These are phyloP conservation scores for Venustoraphidia nigricollis DNA, from an alignment of 2,888 invertebrate species.

Conservation along the genomic window DNA sequence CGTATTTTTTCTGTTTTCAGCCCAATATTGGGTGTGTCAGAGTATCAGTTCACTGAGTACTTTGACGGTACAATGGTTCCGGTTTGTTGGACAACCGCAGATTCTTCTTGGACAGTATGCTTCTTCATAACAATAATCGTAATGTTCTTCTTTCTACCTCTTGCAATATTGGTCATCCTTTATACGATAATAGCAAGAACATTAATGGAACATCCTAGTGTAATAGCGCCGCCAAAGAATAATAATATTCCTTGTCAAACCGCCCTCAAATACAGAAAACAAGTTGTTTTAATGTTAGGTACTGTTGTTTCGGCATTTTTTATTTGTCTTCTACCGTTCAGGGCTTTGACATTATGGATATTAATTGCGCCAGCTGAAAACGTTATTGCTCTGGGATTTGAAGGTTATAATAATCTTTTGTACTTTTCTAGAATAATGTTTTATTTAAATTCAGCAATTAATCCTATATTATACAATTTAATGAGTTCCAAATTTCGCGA, in stretches of 20 bases:
- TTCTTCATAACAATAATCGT: slow-evolving; percentile 70
- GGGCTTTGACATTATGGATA: slow-evolving; percentile 76
- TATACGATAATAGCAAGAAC: slow-evolving; percentile 78
- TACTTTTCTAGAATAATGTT: slow-evolving; percentile 79
- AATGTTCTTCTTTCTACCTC: slow-evolving; percentile 72
- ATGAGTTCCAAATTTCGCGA: slow-evolving; percentile 85
- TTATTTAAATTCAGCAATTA: slow-evolving; percentile 80
- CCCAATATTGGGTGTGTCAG: slow-evolving; percentile 71
- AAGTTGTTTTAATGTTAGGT: slow-evolving; percentile 77
- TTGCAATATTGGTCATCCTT: slow-evolving; percentile 61
- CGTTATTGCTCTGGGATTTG: slow-evolving; percentile 49
- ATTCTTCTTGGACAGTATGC: slow-evolving; percentile 59
- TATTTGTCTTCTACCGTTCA: slow-evolving; percentile 75
- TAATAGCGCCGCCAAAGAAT: slow-evolving; percentile 42
- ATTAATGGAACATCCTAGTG: slow-evolving; percentile 63
- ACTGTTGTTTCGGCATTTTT: slow-evolving; percentile 85
- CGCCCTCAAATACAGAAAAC: slow-evolving; percentile 57
- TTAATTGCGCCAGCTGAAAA: slow-evolving; percentile 57
- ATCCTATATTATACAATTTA: slow-evolving; percentile 81
- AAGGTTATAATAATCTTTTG: slow-evolving; percentile 66
- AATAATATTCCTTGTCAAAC: slow-evolving; percentile 32
- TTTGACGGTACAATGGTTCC: slow-evolving; percentile 55
- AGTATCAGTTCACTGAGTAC: slow-evolving; percentile 55
- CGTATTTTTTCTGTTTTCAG: slow-evolving; percentile 34
- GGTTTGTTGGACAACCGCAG: slow-evolving; percentile 67